A percentile compares a stretch with the other conserved stretches of the same genome.
phyloP scores from a whole-genome alignment of 1,140 invertebrate species.

The Hylyphantes graminicola region DNA sequence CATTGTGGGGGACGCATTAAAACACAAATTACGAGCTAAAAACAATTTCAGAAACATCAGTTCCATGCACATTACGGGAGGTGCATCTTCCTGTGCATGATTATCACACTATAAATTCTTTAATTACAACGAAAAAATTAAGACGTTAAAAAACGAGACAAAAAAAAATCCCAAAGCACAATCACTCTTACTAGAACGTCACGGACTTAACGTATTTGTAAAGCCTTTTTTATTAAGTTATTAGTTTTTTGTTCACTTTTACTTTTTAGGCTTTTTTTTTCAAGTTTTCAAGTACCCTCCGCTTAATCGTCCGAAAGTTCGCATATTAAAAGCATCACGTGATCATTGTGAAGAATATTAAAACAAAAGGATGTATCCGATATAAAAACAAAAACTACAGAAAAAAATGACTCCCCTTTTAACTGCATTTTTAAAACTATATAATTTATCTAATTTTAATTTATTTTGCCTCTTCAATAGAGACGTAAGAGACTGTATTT shows the following conservation, averaged over 20 bases:
- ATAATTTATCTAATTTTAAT: slow-evolving; percentile 60
- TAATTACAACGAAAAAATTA: slow-evolving; percentile 52
- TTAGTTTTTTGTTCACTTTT: slow-evolving; percentile 20
- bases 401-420: neutral
- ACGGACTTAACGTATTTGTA: slow-evolving; percentile 41
- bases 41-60: too few species aligned
- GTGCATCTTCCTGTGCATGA: slow-evolving; percentile 20
- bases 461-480: slow-evolving; percentile 56
- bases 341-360: slow-evolving; percentile 37
- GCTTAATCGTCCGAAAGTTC: slow-evolving; percentile 48
- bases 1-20: too few species aligned
- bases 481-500: neutral
- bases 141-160: slow-evolving; percentile 22
- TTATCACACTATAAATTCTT: slow-evolving; percentile 52
- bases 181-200: slow-evolving; percentile 47
- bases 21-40: too few species aligned
- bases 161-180: slow-evolving; percentile 29
- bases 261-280: slow-evolving; percentile 13
- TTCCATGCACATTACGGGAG: neutral
- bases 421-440: slow-evolving; percentile 53
- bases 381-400: neutral
- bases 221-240: slow-evolving; percentile 3
- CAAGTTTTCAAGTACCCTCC: slow-evolving; percentile 1
- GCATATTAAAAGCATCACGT: slow-evolving; percentile 47
- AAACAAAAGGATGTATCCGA: slow-evolving; percentile 33